phyloP scores from a whole-genome alignment of 2,113 vertebrate genomes.

The Echinops telfairi region DNA sequence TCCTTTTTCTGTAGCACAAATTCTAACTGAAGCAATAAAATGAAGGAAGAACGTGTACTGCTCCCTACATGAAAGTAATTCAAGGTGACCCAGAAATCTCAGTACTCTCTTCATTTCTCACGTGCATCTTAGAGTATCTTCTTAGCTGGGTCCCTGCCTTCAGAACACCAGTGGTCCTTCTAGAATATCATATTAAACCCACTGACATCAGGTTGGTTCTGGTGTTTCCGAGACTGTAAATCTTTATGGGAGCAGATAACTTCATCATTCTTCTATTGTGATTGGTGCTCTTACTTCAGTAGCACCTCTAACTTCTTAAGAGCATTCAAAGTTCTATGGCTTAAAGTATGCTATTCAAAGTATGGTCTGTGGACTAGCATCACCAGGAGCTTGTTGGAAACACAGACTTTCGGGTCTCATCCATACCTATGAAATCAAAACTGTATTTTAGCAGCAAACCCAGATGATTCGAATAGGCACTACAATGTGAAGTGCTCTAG shows the following conservation, averaged over 20 bases:
- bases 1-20: constrained; percentile 27
- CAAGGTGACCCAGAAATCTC: background rate
- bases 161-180: background rate
- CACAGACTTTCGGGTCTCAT: background rate
- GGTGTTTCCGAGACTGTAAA: background rate
- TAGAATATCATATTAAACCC: background rate
- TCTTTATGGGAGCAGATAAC: background rate
- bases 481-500: background rate
- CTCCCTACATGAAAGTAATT: background rate
- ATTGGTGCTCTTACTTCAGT: background rate
- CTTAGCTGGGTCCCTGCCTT: background rate
- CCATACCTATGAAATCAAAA: background rate
- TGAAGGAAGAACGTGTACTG: background rate
- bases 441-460: background rate
- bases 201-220: background rate
- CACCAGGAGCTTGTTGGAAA: background rate
- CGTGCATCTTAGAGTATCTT: background rate
- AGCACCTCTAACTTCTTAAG: background rate
- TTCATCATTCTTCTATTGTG: background rate
- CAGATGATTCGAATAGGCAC: background rate
- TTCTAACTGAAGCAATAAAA: background rate
- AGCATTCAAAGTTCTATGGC: background rate
- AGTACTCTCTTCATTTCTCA: constrained; percentile 1
- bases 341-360: background rate
- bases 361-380: background rate